Percentiles rank a stretch among this genome's conserved stretches.
Evolutionary conservation across 2,888 invertebrate species (phyloP).

Genomic region (Yponomeuta cagnagella): DNA sequence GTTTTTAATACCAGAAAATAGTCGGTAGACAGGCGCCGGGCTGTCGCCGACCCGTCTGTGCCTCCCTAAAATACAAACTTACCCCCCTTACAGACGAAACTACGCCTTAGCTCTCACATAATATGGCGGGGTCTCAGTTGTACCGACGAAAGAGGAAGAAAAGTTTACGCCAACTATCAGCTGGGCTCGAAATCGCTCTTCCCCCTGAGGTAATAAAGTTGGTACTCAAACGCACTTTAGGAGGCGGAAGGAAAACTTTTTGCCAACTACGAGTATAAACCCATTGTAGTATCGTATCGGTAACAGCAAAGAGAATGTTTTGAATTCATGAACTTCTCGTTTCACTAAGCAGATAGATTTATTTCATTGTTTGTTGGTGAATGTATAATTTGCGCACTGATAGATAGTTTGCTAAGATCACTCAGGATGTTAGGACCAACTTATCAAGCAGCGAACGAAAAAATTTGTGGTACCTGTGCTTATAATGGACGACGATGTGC

Average conservation of each 20-base stretch:
- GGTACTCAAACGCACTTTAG: background rate
- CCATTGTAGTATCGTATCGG: background rate
- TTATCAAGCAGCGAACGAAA: too few species aligned
- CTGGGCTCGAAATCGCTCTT: background rate
- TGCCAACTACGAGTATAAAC: background rate
- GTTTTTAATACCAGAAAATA: background rate
- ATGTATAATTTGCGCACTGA: background rate
- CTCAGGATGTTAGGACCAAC: too few species aligned
- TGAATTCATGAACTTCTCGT: background rate
- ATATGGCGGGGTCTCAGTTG: background rate
- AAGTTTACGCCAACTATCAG: background rate
- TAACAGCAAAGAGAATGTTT: background rate
- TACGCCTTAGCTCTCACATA: background rate
- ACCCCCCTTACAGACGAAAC: slow-evolving; percentile 9
- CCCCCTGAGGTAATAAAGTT: background rate
- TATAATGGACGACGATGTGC: too few species aligned
- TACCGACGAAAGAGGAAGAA: background rate
- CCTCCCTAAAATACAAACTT: slow-evolving; percentile 28
- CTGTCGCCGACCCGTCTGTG: slow-evolving; percentile 56
- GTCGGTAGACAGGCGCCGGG: slow-evolving; percentile 32
- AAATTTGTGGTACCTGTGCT: too few species aligned
- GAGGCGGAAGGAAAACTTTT: slow-evolving; percentile 1
- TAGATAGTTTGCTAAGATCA: background rate
- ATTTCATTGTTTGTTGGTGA: background rate
- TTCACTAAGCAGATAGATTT: background rate